Base-by-base conservation (phyloP, 2,888 invertebrate species). In the Trissonchulus sp. region DNA sequence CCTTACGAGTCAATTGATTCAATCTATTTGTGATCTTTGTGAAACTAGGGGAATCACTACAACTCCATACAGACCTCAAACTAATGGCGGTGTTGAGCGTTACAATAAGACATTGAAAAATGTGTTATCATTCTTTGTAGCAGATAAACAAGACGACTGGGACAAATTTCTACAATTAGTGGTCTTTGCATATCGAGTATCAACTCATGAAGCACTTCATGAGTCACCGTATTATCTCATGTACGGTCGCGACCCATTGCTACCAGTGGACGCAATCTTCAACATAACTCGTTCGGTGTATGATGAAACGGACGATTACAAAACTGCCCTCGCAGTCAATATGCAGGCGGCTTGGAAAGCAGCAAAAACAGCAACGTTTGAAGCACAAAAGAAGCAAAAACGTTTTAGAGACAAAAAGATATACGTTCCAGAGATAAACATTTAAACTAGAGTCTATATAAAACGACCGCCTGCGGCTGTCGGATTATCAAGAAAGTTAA, bases 41-140 rank as follows among this genome's bases (percentile, higher is more conserved):
- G 30, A 34, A 18, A 65, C 65, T 18, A 28, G 65, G 34, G n/a
- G n/a, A 28, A 28, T 65, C 30, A 31, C 34, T 18, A 31, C 65
- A 15, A 65, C 65, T 8, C 65, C 65, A 15, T 65, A 65, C 30
- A 8, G 65, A 34, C 65, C 65, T 15, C 30, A 65, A 65, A 65
- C 65, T 8, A 65, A 65, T 28, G 65, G 65, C 8, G 34, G 30
- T 18, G 65, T 65, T 8, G 65, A 28, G 34, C 65, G 65, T 8
- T 31, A 31, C n/a, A 65, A 65, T 28, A 28, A 34, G 31, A 65
- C 65, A 8, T 18, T 65, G 34, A 28, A 31, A 65, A 65, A 8
- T 18, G n/a, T 65, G 30, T 18, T 65, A 28, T 65, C 65, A 65
- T 34, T 48, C 48, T 48, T 15, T 48, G 48, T 48, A 8, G 48